These are phyloP conservation scores for Xestoiulus laeticollis DNA, from an alignment of 2,888 invertebrate genomes.

Conservation along the genomic window DNA sequence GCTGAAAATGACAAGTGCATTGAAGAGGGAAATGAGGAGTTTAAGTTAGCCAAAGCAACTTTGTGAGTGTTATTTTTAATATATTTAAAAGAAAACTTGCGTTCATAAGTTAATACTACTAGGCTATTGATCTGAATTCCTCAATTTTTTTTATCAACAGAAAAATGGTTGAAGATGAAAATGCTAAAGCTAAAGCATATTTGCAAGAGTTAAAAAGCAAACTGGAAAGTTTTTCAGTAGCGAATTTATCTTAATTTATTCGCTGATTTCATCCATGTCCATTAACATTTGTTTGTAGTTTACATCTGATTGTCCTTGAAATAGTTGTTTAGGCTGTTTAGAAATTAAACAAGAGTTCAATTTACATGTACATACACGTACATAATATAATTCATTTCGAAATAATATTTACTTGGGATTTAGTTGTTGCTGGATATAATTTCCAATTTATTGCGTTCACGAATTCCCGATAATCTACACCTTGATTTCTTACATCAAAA, in stretches of 20 bases:
- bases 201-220: not conserved
- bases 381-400: not conserved
- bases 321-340: not conserved
- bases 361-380: not conserved
- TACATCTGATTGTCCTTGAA: not conserved
- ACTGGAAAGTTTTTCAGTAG: not conserved
- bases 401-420: not conserved
- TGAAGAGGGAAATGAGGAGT: not conserved
- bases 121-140: not conserved
- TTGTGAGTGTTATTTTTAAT: no score
- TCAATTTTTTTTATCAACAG: not conserved
- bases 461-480: conserved; percentile 34
- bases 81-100: not conserved
- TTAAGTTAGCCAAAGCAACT: not conserved
- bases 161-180: not conserved
- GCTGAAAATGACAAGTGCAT: not conserved
- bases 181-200: not conserved
- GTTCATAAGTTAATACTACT: not conserved
- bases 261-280: conserved; percentile 6
- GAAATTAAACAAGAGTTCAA: not conserved
- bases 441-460: conserved; percentile 49
- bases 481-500: not conserved
- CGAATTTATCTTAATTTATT: not conserved
- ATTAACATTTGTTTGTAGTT: conserved; percentile 42
- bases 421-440: not conserved